phyloP scores from a whole-genome alignment of 1,140 invertebrate genomes.

The Cydia amplana region DNA sequence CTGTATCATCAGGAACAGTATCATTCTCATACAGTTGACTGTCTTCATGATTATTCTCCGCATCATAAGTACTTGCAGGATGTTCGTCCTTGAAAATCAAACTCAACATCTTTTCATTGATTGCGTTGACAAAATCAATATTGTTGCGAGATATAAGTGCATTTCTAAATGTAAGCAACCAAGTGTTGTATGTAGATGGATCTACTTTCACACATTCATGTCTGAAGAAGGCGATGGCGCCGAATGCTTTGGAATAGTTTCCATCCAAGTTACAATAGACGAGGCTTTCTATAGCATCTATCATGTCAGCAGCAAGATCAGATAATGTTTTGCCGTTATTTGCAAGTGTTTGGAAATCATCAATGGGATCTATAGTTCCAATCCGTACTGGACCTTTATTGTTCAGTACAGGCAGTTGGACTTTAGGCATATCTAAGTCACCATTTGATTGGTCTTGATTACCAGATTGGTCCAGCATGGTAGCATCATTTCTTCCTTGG shows the following conservation, averaged over 20 bases:
- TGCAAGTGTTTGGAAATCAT: constrained; percentile 63
- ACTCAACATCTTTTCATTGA: constrained; percentile 59
- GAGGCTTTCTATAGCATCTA: constrained; percentile 66
- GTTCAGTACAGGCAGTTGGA: constrained; percentile 37
- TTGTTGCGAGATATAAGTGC: constrained; percentile 57
- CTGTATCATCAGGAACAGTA: constrained; percentile 60
- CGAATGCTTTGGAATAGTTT: constrained; percentile 61
- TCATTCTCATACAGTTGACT: constrained; percentile 70
- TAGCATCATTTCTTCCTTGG: constrained; percentile 31
- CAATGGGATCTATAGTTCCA: constrained; percentile 66
- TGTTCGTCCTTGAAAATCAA: constrained; percentile 70
- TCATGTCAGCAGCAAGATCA: constrained; percentile 57
- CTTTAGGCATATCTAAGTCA: constrained; percentile 44
- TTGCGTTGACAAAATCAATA: constrained; percentile 52
- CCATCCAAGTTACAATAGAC: constrained; percentile 64
- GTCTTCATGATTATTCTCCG: constrained; percentile 40
- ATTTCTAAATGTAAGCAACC: constrained; percentile 65
- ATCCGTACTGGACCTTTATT: constrained; percentile 50
- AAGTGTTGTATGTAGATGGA: constrained; percentile 68
- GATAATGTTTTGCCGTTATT: constrained; percentile 50
- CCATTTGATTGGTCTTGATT: constrained; percentile 38
- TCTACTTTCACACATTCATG: constrained; percentile 57
- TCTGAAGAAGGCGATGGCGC: constrained; percentile 61
- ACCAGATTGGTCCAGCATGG: background rate
- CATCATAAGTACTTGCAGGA: constrained; percentile 54